Conservation (phyloP, 2,113 vertebrate species). For the Anoura caudifer region DNA sequence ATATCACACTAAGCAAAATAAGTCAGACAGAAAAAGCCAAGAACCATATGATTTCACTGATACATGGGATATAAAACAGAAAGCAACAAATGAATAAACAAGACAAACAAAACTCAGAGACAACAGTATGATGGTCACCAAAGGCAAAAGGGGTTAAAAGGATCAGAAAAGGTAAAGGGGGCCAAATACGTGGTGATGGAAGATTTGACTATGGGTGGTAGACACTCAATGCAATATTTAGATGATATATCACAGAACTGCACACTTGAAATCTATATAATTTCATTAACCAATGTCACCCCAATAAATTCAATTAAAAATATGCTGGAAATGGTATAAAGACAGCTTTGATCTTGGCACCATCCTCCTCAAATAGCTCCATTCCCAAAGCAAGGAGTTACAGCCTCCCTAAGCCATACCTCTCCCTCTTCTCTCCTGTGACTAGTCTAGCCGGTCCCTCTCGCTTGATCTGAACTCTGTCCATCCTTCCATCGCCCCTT, state of each 20-base stretch:
- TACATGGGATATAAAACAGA: not conserved
- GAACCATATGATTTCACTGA: not conserved
- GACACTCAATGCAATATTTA: not conserved
- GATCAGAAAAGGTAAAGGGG: too few species aligned
- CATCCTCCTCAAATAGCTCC: not conserved
- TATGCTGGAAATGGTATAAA: not conserved
- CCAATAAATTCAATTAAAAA: not conserved
- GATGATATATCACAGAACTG: not conserved
- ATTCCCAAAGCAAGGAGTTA: not conserved
- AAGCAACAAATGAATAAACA: not conserved
- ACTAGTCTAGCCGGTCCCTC: not conserved
- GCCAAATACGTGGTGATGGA: not conserved
- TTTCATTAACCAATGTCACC: not conserved
- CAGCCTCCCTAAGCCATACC: too few species aligned
- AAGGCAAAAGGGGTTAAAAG: not conserved
- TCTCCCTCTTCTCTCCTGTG: rapidly evolving
- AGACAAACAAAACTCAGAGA: not conserved
- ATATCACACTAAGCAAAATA: not conserved
- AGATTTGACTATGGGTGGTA: not conserved
- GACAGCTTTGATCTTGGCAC: not conserved
- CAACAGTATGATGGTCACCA: not conserved
- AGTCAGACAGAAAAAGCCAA: not conserved
- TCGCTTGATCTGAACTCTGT: not conserved
- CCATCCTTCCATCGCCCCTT: not conserved
- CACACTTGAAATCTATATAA: not conserved